Evolutionary conservation across 2,113 vertebrate genomes (phyloP).

Genomic region (Syngnathus floridae): DNA sequence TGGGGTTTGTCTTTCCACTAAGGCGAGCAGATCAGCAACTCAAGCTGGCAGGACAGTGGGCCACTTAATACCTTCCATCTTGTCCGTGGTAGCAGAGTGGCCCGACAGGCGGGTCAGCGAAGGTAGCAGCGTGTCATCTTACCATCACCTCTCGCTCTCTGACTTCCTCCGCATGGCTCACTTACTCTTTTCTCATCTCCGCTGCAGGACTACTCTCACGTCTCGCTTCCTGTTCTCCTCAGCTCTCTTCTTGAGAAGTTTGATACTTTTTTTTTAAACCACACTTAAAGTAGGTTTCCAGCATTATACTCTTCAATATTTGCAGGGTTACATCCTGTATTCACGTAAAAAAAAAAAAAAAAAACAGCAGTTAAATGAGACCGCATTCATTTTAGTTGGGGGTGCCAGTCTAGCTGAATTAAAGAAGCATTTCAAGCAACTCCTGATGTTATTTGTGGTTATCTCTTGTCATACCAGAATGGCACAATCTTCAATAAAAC

Average conservation of each 20-base stretch:
- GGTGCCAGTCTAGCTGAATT: not conserved
- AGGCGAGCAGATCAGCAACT: constrained; percentile 69
- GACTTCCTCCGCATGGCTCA: constrained; percentile 65
- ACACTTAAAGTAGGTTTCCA: not conserved
- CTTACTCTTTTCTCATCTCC: constrained; percentile 64
- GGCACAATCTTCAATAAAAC: not conserved
- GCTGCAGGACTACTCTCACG: constrained; percentile 35
- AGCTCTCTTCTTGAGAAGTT: not conserved
- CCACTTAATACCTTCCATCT: constrained; percentile 67
- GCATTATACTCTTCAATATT: not conserved
- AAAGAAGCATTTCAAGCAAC: not conserved
- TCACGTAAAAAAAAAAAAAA: too few relatives aligned
- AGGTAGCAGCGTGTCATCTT: constrained; percentile 70
- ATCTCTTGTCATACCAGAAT: too few relatives aligned
- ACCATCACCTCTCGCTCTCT: constrained; percentile 64
- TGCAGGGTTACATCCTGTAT: not conserved
- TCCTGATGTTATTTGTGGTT: not conserved
- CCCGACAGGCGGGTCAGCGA: constrained; percentile 65
- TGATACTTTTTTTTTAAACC: not conserved
- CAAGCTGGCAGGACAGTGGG: constrained; percentile 65
- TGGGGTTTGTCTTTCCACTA: constrained; percentile 71
- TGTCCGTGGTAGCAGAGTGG: constrained; percentile 66
- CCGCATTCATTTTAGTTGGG: not conserved
- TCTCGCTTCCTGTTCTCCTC: constrained; percentile 48
- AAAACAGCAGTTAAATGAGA: too few relatives aligned